A percentile compares a stretch with the other conserved stretches of the same genome.
Evolutionary conservation across 1,140 invertebrate species (phyloP).

Genomic region (Euwallacea fornicatus): DNA sequence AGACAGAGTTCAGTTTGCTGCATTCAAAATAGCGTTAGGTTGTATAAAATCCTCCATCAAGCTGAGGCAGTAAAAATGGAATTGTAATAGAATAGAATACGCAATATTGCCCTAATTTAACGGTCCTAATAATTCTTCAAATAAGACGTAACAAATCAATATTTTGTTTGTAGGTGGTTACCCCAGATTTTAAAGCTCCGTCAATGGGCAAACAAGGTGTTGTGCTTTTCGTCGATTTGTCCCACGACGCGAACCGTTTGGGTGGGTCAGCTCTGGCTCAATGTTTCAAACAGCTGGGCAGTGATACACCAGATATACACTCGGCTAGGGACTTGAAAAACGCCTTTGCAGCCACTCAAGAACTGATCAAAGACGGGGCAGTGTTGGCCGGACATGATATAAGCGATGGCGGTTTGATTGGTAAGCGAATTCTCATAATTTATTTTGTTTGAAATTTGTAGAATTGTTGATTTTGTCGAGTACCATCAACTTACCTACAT

Average conservation of each 20-base stretch:
- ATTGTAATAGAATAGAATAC: no score
- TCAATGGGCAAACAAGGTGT: constrained; percentile 55
- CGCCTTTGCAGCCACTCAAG: constrained; percentile 83
- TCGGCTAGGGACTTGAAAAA: constrained; percentile 65
- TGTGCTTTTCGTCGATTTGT: constrained; percentile 73
- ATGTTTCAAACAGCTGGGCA: constrained; percentile 83
- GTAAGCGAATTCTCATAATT: neutral
- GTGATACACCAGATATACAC: constrained; percentile 79
- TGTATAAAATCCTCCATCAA: no score
- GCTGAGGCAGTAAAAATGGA: no score
- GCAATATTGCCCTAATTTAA: no score
- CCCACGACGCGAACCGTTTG: constrained; percentile 66
- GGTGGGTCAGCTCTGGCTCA: constrained; percentile 93
- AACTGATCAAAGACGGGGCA: constrained; percentile 72
- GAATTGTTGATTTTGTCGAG: no score
- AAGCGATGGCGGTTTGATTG: constrained; percentile 91
- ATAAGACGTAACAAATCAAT: neutral
- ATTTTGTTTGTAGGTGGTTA: constrained; percentile 59
- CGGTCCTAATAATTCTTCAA: neutral
- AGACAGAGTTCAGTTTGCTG: no score
- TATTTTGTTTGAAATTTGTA: no score
- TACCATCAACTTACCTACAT: no score
- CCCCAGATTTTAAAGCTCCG: constrained; percentile 85
- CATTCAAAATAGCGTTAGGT: no score
- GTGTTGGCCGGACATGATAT: constrained; percentile 92